A percentile compares a stretch with the other conserved stretches of the same genome.
These are phyloP conservation scores for Acrobasis suavella DNA, from an alignment of 2,888 invertebrate genomes.

Conservation along the genomic window DNA sequence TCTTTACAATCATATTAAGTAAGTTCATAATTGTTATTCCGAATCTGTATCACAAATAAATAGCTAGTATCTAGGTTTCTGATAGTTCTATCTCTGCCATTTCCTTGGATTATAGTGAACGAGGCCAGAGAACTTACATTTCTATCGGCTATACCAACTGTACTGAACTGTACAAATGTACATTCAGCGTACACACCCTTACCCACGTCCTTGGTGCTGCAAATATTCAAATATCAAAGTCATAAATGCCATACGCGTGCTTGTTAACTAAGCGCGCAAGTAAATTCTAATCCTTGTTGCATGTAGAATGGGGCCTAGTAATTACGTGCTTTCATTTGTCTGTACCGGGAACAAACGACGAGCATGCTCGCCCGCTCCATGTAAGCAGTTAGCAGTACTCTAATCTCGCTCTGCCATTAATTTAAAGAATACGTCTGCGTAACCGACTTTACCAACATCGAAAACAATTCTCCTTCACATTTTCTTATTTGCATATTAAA, in stretches of 20 bases:
- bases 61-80: too few relatives aligned
- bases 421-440: conserved; percentile 81
- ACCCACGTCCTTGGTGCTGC: conserved; percentile 42
- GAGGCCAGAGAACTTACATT: too few relatives aligned
- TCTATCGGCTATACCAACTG: too few relatives aligned
- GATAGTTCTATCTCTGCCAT: too few relatives aligned
- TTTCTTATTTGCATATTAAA: conserved; percentile 83
- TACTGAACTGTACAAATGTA: too few relatives aligned
- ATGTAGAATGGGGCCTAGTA: conserved; percentile 80
- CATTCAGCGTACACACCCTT: background rate
- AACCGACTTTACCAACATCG: conserved; percentile 75
- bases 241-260: conserved; percentile 79
- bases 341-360: conserved; percentile 77
- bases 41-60: too few relatives aligned
- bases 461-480: conserved; percentile 80
- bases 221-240: conserved; percentile 71
- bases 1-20: too few relatives aligned
- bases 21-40: too few relatives aligned
- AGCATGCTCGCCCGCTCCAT: conserved; percentile 72
- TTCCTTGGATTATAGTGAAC: too few relatives aligned
- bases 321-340: conserved; percentile 82
- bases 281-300: conserved; percentile 81
- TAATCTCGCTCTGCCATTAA: conserved; percentile 80
- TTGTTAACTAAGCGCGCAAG: conserved; percentile 75
- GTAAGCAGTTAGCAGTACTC: conserved; percentile 81